Conservation (phyloP, 2,797 vertebrate species). For the Salarias fasciatus region DNA sequence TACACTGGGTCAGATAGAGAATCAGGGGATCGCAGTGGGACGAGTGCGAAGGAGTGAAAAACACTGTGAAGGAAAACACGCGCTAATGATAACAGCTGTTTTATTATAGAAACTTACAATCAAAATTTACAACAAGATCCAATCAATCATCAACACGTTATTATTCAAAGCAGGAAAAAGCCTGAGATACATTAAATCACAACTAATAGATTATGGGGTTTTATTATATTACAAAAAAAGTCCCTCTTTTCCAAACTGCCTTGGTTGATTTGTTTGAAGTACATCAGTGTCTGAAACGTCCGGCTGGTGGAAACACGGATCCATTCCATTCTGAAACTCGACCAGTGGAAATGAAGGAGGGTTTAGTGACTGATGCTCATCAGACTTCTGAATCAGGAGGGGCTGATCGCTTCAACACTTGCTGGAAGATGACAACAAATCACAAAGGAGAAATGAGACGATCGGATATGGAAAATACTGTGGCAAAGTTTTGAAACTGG, state of each 20-base stretch:
- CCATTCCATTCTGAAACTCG: conserved; percentile 1
- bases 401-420: conserved; percentile 31
- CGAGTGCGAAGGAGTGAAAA: conserved; percentile 2
- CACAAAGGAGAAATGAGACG: neutral
- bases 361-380: conserved; percentile 20
- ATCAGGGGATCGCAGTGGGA: conserved; percentile 8
- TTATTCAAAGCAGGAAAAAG: conserved; percentile 8
- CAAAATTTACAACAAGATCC: conserved; percentile 23
- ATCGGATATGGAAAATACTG: no score
- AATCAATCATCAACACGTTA: conserved; percentile 15
- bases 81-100: conserved; percentile 17
- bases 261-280: conserved; percentile 20
- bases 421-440: conserved; percentile 11
- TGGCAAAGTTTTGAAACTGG: no score
- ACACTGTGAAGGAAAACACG: neutral
- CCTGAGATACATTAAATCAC: conserved; percentile 23
- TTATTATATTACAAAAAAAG: conserved; percentile 23
- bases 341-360: neutral
- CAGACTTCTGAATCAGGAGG: conserved; percentile 50
- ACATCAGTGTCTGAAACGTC: neutral
- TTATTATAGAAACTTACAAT: conserved; percentile 42
- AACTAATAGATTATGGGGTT: neutral
- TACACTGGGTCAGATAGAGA: conserved; percentile 55
- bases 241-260: conserved; percentile 19
- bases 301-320: neutral